A percentile compares a stretch with the other conserved stretches of the same genome.
Evolutionary conservation across 2,888 invertebrate species (phyloP).

Genomic region (Trypoxylon attenuatum): DNA sequence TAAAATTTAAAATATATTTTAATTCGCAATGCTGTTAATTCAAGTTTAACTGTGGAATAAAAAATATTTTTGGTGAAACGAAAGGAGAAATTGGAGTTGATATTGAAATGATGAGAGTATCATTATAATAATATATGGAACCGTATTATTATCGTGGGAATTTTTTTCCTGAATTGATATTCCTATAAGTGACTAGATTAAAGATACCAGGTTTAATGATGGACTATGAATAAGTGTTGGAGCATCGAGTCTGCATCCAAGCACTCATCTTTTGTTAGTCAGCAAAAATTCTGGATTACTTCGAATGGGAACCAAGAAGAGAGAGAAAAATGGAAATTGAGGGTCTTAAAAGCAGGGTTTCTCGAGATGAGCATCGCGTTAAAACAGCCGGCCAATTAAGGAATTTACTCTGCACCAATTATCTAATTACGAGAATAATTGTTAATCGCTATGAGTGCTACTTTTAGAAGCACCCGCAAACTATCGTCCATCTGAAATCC

Average conservation of each 20-base stretch:
- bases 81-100: too few species aligned
- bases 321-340: neutral
- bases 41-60: too few species aligned
- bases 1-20: too few species aligned
- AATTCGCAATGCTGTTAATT: too few species aligned
- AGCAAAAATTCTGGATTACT: conserved; percentile 43
- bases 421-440: conserved; percentile 38
- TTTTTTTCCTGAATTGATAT: neutral
- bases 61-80: too few species aligned
- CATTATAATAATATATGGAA: too few species aligned
- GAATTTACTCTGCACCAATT: conserved; percentile 25
- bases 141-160: too few species aligned
- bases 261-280: conserved; percentile 51
- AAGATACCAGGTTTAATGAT: neutral
- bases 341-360: conserved; percentile 10
- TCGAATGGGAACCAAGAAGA: conserved; percentile 6
- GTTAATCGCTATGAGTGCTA: conserved; percentile 26
- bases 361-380: conserved; percentile 22
- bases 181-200: conserved; percentile 14
- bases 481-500: conserved; percentile 22
- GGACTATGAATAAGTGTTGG: conserved; percentile 17
- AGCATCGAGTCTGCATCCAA: neutral
- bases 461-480: conserved; percentile 6
- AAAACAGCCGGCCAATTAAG: conserved; percentile 48
- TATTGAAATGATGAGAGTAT: too few species aligned